Evolutionary conservation across 2,113 vertebrate species (phyloP), one percentile per base, ranked within the genome.

Genomic region (Laticauda laticaudata): DNA sequence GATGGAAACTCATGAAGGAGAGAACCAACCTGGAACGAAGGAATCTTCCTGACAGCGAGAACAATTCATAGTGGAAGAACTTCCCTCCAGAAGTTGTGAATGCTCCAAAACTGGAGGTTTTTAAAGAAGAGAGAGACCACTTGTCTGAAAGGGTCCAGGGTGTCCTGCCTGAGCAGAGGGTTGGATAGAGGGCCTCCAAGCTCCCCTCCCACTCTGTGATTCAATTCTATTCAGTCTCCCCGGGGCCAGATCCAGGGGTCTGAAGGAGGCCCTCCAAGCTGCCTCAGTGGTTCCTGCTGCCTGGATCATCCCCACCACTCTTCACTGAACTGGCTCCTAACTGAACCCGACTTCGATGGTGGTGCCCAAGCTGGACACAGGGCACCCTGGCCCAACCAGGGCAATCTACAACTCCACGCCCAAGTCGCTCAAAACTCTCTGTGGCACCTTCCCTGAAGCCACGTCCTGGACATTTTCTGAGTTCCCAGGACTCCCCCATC

Each of bases 391-490:
- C 18, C 75, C n/a, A 21, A 21, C 18, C 69, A 21, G 20, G 69
- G 18, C 69, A 39, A 3, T 0, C 2, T 18, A 43, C 34, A 39
- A 3, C 34, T 39, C 75, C 34, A 9, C 21, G 34, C 18, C 7
- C 5, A n/a, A n/a, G 15, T 20, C 6, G 4, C 34, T 75, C n/a
- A 39, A 39, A 14, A 20, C 2, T 3, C 69, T 39, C 34, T 7
- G 2, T 81, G n/a, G 34, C 6, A 1, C 8, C 75, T 81, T 43
- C 75, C 75, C 34, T 43, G 75, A 43, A 43, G 75, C 34, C 18
- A 18, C 1, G 12, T 20, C 34, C 6, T 1, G 1, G 15, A 9
- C 2, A 5, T 5, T 39, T 8, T 39, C n/a, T 8, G 69, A 8
- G 48, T 51, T 51, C 48, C 48, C 48, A 51, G 48, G 48, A 8